These are phyloP conservation scores for Jaculus jaculus DNA, from an alignment of 2,113 vertebrate genomes.

Conservation along the genomic window DNA sequence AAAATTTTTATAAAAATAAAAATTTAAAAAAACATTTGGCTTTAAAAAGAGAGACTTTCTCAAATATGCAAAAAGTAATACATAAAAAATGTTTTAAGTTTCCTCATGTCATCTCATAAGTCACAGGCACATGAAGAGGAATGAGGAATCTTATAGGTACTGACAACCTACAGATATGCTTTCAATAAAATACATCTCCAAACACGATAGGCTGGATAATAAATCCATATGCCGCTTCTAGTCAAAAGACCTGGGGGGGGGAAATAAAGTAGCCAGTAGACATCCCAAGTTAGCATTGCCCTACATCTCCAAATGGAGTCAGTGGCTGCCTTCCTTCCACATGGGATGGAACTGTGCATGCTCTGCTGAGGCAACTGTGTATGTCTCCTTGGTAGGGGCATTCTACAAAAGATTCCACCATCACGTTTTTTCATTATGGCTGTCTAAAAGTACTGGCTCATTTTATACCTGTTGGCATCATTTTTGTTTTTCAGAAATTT, in stretches of 20 bases:
- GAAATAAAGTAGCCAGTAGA: neutral
- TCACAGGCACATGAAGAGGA: neutral
- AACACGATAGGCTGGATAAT: neutral
- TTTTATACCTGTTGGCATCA: neutral
- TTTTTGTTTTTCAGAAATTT: neutral
- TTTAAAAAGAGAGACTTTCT: neutral
- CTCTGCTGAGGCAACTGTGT: neutral
- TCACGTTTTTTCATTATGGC: neutral
- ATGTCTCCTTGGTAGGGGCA: neutral
- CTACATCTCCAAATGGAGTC: neutral
- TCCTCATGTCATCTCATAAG: neutral
- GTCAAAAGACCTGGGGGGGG: neutral
- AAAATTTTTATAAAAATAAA: too few relatives aligned
- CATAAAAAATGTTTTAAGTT: neutral
- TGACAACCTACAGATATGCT: neutral
- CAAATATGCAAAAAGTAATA: neutral
- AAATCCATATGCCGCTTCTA: neutral
- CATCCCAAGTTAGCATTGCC: neutral
- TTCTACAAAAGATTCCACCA: neutral
- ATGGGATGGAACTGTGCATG: neutral
- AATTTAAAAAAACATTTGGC: neutral
- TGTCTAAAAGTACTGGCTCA: neutral
- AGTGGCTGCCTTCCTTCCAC: neutral
- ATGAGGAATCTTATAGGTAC: neutral
- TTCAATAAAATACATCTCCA: neutral